Evolutionary conservation across 2,888 invertebrate genomes (phyloP), one percentile per base, ranked within the genome.

Genomic region (Pheosia gnoma): DNA sequence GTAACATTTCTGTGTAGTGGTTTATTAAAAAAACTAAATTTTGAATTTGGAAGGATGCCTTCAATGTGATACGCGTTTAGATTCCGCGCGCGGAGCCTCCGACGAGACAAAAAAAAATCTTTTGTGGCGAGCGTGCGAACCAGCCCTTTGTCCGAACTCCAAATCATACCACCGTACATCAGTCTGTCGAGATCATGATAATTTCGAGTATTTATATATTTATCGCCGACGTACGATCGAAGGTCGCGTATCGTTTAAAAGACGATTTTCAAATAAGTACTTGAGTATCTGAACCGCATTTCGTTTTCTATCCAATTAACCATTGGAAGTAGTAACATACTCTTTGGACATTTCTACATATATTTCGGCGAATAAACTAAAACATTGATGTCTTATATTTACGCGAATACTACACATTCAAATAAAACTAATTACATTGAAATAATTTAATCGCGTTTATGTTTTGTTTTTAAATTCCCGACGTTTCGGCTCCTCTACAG

Each of bases 81-180:
- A 88, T 87, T 87, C 83, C 81, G 80, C 81, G 80, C 81, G 83
- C 75, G 80, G 82, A 86, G 85, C 85, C 82, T 81, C 73, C 67
- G 67, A 65, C 25, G 69, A 68, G 80, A 80, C 89, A 87, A 91
- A 91, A 91, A 87, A 75, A 69, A 75, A 11, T 64, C 61, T 85
- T 87, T 90, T 89, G 88, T 88, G 79, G 71, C 67, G 79, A 85
- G 81, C 91, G 92, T 91, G 91, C 89, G 93, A 93, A 91, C 86
- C 74, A 68, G 75, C 74, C 86, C 82, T 88, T 90, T 89, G 88
- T 89, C 82, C 81, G 70, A 82, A 82, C 82, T 82, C 87, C 83
- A 87, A 81, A 80, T 87, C 5, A 83, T 86, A 86, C 90, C 25
- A 25, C 25, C 25, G 25, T 25, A 25, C 25, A 25, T 25, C 25